These are phyloP conservation scores for Eupithecia vulgata DNA, from an alignment of 2,888 invertebrate species.

Conservation along the genomic window DNA sequence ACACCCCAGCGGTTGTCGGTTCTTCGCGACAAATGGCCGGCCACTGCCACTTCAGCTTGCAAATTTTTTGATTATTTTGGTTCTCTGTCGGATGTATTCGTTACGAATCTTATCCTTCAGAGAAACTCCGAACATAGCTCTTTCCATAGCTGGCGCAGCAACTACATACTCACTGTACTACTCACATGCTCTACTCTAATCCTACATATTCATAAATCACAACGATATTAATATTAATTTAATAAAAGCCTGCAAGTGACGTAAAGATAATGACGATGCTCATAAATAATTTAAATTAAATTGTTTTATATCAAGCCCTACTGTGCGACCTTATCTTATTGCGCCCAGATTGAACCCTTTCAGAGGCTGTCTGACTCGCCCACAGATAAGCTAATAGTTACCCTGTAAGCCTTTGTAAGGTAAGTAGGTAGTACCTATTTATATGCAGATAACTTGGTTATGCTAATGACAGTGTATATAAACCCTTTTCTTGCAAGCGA, in stretches of 20 bases:
- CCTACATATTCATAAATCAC: conserved; percentile 11
- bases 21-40: no score
- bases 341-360: conserved; percentile 30
- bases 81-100: no score
- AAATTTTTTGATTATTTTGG: no score
- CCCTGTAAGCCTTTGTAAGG: conserved; percentile 25
- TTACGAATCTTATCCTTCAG: no score
- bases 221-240: not conserved
- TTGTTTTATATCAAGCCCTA: conserved; percentile 23
- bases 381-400: conserved; percentile 23
- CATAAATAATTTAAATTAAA: conserved; percentile 32
- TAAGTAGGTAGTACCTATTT: conserved; percentile 40
- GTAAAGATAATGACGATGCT: conserved; percentile 16
- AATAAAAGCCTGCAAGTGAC: conserved; percentile 17
- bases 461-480: conserved; percentile 44
- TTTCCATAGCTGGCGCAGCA: no score
- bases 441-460: conserved; percentile 55
- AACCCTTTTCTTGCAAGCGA: conserved; percentile 26
- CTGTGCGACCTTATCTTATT: conserved; percentile 26
- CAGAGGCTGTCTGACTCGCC: conserved; percentile 20
- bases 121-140: no score
- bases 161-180: no score
- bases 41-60: no score
- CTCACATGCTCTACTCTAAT: no score
- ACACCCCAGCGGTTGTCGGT: no score